Evolutionary conservation across 2,797 vertebrate species (phyloP).

Genomic region (Oreortyx pictus): DNA sequence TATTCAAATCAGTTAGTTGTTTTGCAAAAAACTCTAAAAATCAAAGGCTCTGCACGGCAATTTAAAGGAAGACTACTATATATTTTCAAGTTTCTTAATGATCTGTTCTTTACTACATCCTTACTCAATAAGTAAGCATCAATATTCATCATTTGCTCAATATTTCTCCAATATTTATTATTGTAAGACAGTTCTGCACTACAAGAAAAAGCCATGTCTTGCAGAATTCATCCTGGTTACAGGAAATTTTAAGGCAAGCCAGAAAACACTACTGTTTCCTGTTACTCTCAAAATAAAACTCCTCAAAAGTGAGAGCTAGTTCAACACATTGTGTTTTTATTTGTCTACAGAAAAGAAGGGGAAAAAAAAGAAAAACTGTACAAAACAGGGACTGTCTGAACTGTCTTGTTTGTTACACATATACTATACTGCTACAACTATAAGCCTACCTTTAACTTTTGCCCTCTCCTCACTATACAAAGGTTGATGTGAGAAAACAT

Average conservation of each 20-base stretch:
- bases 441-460: neutral
- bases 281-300: neutral
- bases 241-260: neutral
- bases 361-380: neutral
- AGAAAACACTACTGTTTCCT: neutral
- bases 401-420: neutral
- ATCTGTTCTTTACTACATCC: neutral
- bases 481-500: neutral
- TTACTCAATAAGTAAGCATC: neutral
- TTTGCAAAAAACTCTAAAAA: neutral
- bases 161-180: neutral
- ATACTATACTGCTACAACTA: neutral
- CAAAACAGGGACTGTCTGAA: neutral
- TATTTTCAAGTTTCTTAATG: neutral
- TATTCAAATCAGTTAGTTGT: neutral
- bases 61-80: neutral
- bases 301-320: neutral
- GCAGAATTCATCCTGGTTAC: neutral
- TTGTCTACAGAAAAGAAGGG: accelerated
- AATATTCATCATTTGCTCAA: neutral
- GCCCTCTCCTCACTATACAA: neutral
- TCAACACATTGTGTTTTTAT: neutral
- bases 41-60: neutral
- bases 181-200: neutral
- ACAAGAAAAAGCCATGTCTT: neutral